phyloP scores from a whole-genome alignment of 2,113 vertebrate genomes.

The Phasianus colchicus region DNA sequence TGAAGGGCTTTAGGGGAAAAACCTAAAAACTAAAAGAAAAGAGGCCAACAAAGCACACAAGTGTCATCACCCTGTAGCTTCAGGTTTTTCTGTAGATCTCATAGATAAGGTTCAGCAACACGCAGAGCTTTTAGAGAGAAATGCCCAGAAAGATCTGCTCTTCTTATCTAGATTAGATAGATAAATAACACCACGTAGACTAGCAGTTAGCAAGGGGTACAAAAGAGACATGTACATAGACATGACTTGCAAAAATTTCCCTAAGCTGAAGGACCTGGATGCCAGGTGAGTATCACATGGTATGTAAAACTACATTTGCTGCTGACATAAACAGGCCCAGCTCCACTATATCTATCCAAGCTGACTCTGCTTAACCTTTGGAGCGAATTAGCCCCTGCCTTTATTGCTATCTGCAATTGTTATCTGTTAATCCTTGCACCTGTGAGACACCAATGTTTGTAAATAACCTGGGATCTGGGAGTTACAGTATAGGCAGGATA shows the following conservation, averaged over 20 bases:
- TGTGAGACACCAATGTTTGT: background rate
- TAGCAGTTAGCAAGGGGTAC: background rate
- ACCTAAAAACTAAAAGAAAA: background rate
- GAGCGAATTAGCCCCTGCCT: conserved; percentile 23
- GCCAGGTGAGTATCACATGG: background rate
- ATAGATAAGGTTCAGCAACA: background rate
- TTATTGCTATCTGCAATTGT: background rate
- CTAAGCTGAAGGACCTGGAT: background rate
- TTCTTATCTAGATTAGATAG: background rate
- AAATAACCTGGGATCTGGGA: conserved; percentile 23
- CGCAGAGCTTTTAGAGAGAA: background rate
- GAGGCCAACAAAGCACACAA: background rate
- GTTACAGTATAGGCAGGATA: background rate
- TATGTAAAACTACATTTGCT: conserved; percentile 29
- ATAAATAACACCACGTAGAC: background rate
- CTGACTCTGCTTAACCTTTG: conserved; percentile 11
- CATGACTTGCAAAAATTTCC: conserved; percentile 6
- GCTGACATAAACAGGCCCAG: conserved; percentile 26
- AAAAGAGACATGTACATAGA: background rate
- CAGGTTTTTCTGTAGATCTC: background rate
- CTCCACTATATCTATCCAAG: conserved; percentile 13
- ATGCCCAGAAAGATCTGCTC: background rate
- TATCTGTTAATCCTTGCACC: background rate
- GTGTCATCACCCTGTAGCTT: background rate
- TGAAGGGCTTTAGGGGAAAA: background rate